Base-by-base conservation (phyloP, 2,888 invertebrate species). In the Dryomyza anilis region DNA sequence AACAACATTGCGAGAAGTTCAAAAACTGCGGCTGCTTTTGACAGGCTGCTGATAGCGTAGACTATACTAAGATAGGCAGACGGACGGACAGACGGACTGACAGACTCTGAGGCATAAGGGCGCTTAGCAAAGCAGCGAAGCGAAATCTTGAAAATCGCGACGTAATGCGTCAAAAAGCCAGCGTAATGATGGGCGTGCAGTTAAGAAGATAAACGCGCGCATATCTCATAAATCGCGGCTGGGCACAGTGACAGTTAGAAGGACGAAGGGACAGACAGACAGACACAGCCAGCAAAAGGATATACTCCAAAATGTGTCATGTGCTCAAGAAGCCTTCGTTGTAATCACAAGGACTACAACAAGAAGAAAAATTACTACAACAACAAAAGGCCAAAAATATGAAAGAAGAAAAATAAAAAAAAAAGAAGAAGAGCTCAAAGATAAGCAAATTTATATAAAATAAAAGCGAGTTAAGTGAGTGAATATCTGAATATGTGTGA, bases 381-480 rank as follows among this genome's bases (percentile, higher is more conserved):
- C 30, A 25, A 25, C 23, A 23, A 6, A 50, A 50, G 10, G 25
- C 12, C 21, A 50, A 50, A 8, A 39, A 39, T n/a, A 39, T n/a
- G 39, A 39, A 7, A 39, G 39, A 39, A 14, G n/a, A n/a, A n/a
- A 12, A 39, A 39, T n/a, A 39, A 39, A 39, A 39, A 39, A 36
- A 48, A 50, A 56, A 23, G 60, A 69, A 70, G 71, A 70, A 36
- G 14, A 60, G 50, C 50, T 36, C 52, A 60, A 60, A 60, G 60
- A 50, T 60, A 60, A 60, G 39, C 60, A 60, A 60, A 60, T 52
- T 60, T 60, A 60, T n/a, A n/a, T 60, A 60, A 60, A 52, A 60
- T 52, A 50, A 60, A 59, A 59, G 71, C 70, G 74, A 72, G 73
- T 73, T 52, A 50, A 21, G 50, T 50, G 39, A 21, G 39, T 36